Evolutionary conservation across 1,140 invertebrate genomes (phyloP).

Genomic region (Acromyrmex heyeri): DNA sequence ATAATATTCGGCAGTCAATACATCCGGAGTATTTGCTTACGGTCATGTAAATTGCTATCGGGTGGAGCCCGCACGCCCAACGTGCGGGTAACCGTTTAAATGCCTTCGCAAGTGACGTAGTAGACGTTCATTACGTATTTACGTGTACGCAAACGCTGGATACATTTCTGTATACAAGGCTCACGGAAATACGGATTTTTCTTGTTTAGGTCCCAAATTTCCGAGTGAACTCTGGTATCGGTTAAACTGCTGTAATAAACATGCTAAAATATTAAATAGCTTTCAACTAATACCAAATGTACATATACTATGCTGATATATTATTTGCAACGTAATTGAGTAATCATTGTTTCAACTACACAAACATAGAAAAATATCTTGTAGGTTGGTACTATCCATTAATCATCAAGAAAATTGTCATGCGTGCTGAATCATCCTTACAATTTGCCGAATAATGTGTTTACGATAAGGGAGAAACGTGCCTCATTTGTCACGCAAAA

Average conservation of each 20-base stretch:
- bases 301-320: neutral
- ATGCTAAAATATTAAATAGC: conserved; percentile 44
- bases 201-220: conserved; percentile 14
- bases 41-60: conserved; percentile 66
- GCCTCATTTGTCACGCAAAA: conserved; percentile 30
- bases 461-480: conserved; percentile 31
- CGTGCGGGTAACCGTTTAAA: conserved; percentile 46
- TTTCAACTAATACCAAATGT: conserved; percentile 36
- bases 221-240: neutral
- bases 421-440: conserved; percentile 62
- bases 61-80: conserved; percentile 16
- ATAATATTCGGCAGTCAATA: conserved; percentile 72
- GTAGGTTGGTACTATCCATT: conserved; percentile 13
- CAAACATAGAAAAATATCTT: conserved; percentile 39
- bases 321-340: conserved; percentile 66
- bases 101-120: conserved; percentile 51
- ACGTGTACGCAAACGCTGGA: neutral
- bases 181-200: neutral
- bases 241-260: conserved; percentile 14
- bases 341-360: conserved; percentile 9
- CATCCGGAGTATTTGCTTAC: conserved; percentile 65
- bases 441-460: conserved; percentile 50
- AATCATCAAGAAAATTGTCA: conserved; percentile 49
- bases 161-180: neutral
- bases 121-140: conserved; percentile 61